Base-by-base conservation (phyloP, 2,888 invertebrate species). In the Drosophila emarginata region DNA sequence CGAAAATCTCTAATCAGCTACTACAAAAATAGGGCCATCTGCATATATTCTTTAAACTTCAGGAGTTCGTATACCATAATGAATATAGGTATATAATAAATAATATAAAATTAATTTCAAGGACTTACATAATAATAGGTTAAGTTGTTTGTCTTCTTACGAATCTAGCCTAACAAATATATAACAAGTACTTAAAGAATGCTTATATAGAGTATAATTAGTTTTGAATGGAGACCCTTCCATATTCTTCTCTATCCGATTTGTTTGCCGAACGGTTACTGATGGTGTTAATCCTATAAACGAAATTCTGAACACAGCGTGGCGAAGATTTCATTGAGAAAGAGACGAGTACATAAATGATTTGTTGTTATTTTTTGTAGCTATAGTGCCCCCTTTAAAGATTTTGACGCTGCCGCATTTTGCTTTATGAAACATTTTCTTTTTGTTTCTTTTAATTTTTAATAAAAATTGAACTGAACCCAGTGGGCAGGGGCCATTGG, bases 301-400 rank as follows among this genome's bases (percentile, higher is more conserved):
- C 62, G 67, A 67, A 45, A 66, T 74, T 80, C 74, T 74, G 65
- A 26, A 61, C 77, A 66, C 67, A 77, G 67, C 61, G 64, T 76
- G 78, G 64, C 67, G 57, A 60, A 67, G 68, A 18, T 82, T 87
- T 82, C 80, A 86, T 87, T 88, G 83, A 87, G 83, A 86, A 86
- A 67, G 45, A 21, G 45, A 45, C 45, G 45, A 45, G 18, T 45
- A 45, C 32, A 32, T 32, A 32, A 72, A 83, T 85, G 78, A 87
- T 86, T 88, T 85, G 88, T 85, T 88, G 79, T 79, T 80, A 65
- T 76, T 61, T 76, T 70, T 14, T 45, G 4, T 21, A 21, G 18
- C 21, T 28, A 64, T 74, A 67, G 66, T 70, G 81, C 61, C 68
- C 45, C 45, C 21, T 21, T 75, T 73, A 70, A 67, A 67, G 84